A percentile compares a stretch with the other conserved stretches of the same genome.
Conservation (phyloP, 2,797 vertebrate species). For the Cichlasoma orientale region DNA sequence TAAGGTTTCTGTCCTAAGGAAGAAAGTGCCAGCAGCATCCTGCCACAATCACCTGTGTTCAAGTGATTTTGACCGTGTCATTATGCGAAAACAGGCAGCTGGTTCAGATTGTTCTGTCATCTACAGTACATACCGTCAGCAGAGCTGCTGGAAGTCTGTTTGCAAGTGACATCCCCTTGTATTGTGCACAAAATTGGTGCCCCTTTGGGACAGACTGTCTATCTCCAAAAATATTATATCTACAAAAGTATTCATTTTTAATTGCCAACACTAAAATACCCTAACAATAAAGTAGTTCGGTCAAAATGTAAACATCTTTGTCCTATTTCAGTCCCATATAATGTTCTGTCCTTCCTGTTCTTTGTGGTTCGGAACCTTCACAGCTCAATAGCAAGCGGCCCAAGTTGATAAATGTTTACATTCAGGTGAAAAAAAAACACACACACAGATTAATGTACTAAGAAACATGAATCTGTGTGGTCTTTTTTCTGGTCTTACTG, state of each 20-base stretch:
- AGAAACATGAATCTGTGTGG: too few relatives aligned
- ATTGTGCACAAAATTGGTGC: background rate
- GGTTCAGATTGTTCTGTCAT: constrained; percentile 27
- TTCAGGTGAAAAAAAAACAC: background rate
- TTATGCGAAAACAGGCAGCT: constrained; percentile 27
- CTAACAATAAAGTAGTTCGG: background rate
- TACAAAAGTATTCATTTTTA: background rate
- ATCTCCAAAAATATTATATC: background rate
- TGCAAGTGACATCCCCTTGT: background rate
- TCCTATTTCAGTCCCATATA: background rate
- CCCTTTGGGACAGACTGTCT: background rate
- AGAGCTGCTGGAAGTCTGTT: background rate
- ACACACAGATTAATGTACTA: background rate
- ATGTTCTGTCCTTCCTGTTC: background rate
- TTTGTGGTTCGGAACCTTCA: background rate
- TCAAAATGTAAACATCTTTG: background rate
- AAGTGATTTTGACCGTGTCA: constrained; percentile 8
- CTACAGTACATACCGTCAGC: background rate
- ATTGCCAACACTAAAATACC: background rate
- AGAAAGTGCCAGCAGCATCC: background rate
- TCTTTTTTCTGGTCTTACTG: background rate
- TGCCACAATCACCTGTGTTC: constrained; percentile 35
- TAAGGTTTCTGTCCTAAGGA: constrained; percentile 20
- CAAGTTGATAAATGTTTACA: background rate
- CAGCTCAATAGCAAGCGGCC: background rate